A percentile compares a stretch with the other conserved stretches of the same genome.
Evolutionary conservation across 2,797 vertebrate species (phyloP).

Genomic region (Scleropages formosus): DNA sequence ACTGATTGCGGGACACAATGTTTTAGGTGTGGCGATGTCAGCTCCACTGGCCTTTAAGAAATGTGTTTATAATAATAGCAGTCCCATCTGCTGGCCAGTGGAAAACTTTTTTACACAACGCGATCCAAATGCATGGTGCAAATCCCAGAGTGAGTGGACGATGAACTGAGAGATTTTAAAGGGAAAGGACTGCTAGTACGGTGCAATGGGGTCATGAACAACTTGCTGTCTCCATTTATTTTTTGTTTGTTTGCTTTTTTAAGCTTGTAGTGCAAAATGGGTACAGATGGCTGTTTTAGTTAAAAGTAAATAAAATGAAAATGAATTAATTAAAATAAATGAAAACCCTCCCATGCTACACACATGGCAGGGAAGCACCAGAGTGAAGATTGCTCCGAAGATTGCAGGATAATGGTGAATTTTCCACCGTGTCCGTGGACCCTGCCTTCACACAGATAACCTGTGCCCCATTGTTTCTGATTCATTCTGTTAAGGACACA

Average conservation of each 20-base stretch:
- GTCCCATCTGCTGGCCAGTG: neutral
- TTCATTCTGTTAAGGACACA: neutral
- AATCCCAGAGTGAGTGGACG: conserved; percentile 4
- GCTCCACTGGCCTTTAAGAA: conserved; percentile 32
- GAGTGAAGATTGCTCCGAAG: neutral
- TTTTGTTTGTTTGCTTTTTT: conserved; percentile 11
- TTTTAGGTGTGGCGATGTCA: conserved; percentile 26
- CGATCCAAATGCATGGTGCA: conserved; percentile 20
- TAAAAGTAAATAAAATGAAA: neutral
- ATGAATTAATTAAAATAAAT: neutral
- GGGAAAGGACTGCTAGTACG: conserved; percentile 3
- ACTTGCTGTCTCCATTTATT: neutral
- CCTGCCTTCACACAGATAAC: neutral
- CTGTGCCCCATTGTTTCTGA: conserved; percentile 1
- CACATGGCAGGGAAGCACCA: neutral
- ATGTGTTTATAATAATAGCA: conserved; percentile 23
- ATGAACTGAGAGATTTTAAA: conserved; percentile 25
- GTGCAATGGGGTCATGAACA: neutral
- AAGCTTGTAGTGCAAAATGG: conserved; percentile 9
- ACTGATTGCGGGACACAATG: conserved; percentile 26
- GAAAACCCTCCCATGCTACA: neutral
- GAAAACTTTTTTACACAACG: conserved; percentile 22
- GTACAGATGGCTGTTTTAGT: neutral
- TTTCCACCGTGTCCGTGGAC: conserved; percentile 6
- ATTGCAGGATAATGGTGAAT: neutral